A percentile compares a stretch with the other conserved stretches of the same genome.
Conservation (phyloP, 2,797 vertebrate genomes). For the Eurystomus glaucurus region DNA sequence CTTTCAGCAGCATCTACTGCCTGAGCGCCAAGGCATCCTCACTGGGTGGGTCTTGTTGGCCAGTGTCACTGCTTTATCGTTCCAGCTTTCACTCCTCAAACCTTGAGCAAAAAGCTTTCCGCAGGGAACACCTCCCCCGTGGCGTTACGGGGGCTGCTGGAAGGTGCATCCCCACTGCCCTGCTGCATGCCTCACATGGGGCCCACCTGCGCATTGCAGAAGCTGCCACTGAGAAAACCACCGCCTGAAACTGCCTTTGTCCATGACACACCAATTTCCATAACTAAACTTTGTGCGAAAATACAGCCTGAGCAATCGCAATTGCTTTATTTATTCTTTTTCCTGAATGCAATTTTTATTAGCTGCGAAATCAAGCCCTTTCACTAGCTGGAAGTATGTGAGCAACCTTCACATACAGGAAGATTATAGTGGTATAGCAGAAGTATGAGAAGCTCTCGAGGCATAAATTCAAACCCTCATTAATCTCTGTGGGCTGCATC, state of each 20-base stretch:
- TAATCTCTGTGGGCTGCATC: constrained; percentile 54
- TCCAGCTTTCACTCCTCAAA: not conserved
- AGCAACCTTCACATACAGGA: not conserved
- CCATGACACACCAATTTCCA: not conserved
- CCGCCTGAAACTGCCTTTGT: not conserved
- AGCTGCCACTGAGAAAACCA: not conserved
- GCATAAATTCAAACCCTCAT: constrained; percentile 46
- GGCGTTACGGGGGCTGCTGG: not conserved
- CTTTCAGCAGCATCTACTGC: not conserved
- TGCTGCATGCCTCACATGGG: rapidly evolving
- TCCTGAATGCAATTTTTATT: not conserved
- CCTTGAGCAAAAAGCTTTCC: not conserved
- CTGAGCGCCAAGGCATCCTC: rapidly evolving
- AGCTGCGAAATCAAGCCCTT: not conserved
- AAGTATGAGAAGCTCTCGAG: not conserved
- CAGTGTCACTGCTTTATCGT: rapidly evolving
- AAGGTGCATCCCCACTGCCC: rapidly evolving
- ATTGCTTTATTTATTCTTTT: not conserved
- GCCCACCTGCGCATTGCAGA: not conserved
- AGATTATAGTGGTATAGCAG: not conserved
- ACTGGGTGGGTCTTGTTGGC: not conserved
- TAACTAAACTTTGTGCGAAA: not conserved
- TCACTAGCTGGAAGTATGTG: not conserved
- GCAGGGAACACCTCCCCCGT: rapidly evolving
- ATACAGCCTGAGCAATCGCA: not conserved